Conservation (phyloP, 30 jellyfish, hydroid and myxozoan genomes). For the Clytia hemisphaerica region DNA sequence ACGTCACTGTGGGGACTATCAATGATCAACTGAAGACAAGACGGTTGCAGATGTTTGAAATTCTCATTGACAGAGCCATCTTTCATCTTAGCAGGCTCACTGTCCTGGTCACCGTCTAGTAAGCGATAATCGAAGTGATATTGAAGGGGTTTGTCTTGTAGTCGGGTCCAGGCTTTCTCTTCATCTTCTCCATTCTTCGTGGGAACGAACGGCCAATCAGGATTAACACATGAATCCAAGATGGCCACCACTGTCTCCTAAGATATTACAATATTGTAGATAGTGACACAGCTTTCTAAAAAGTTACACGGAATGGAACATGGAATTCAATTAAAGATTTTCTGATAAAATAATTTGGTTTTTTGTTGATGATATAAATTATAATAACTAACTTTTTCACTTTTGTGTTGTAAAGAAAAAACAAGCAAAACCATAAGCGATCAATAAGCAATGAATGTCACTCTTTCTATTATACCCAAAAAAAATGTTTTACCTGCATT, state of each 20-base stretch:
- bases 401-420: background rate
- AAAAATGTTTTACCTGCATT: constrained; percentile 51
- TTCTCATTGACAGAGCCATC: constrained; percentile 20
- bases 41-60: constrained; percentile 37
- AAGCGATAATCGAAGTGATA: constrained; percentile 69
- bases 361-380: background rate
- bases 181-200: constrained; percentile 31
- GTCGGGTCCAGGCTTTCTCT: constrained; percentile 55
- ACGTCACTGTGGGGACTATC: constrained; percentile 61
- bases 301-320: background rate
- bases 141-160: constrained; percentile 68
- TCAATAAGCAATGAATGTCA: background rate
- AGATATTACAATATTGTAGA: background rate
- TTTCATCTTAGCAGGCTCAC: constrained; percentile 40
- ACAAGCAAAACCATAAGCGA: background rate
- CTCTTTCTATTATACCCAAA: background rate
- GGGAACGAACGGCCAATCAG: constrained; percentile 85
- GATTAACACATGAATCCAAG: constrained; percentile 62
- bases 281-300: background rate
- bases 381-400: background rate
- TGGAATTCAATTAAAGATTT: background rate
- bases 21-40: constrained; percentile 47
- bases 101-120: constrained; percentile 75
- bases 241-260: constrained; percentile 90
- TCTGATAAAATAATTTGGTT: background rate